Evolutionary conservation across 35 echinoderm and acorn worm species (phyloP), one percentile per base, ranked within the genome.

Genomic region (Apostichopus californicus): DNA sequence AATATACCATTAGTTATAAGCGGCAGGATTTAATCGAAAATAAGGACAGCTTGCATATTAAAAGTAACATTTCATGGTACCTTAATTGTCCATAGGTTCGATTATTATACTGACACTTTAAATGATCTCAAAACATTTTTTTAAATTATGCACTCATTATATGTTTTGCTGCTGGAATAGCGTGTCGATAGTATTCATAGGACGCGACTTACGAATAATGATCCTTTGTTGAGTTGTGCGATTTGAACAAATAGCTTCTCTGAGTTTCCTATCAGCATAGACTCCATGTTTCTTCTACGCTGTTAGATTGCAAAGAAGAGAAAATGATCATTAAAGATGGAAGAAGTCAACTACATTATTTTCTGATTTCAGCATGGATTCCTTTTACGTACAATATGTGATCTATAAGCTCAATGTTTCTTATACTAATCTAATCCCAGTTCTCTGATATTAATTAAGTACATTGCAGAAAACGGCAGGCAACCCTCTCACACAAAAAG

Each of bases 171-270:
- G 34, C 3, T 46, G 34, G 34, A 46, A 46, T 46, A 46, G 34
- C 34, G 3, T 46, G 34, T 46, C 34, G 34, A 46, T 46, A 46
- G 2, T 46, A 46, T 46, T 46, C 34, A 46, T 46, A 0, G 2
- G 34, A 46, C 34, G 34, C 34, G 34, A 80, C 86, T 87, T 68
- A 87, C 86, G 63, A 87, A 87, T 23, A 87, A 65, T 12, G 86
- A 66, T 54, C 86, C 86, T 24, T 63, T 28, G 54, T 12, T 58
- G 57, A 87, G 86, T 87, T 68, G 86, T n/a, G 86, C 86, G 23
- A 87, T 6, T 34, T 87, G 57, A 54, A 71, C 86, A 59, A 87
- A 87, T 23, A 71, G 55, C 10, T 63, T 65, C 58, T 87, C 64
- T 1, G n/a, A 15, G n/a, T 21, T 71, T 63, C 20, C 57, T 3